Evolutionary conservation across 2,113 vertebrate genomes (phyloP).

Genomic region (Pelecanus crispus): DNA sequence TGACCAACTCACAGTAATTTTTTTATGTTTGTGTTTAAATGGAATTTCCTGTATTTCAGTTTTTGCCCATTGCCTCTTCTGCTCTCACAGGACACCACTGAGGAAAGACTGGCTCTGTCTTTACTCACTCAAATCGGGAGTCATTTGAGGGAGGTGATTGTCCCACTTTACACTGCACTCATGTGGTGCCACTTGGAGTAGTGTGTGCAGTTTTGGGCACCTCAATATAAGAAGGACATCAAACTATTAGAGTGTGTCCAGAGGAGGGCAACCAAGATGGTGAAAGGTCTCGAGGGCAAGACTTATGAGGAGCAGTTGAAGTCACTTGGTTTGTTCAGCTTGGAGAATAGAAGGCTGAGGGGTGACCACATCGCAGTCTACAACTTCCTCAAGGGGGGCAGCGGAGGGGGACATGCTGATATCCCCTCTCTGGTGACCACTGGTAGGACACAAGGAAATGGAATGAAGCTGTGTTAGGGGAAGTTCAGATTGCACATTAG

Average conservation of each 20-base stretch:
- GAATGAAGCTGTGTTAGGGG: not conserved
- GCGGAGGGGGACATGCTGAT: not conserved
- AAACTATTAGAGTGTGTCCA: not conserved
- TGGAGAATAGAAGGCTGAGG: not conserved
- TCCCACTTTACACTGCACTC: not conserved
- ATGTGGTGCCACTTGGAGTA: accelerated
- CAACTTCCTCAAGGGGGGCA: not conserved
- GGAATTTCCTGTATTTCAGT: not conserved
- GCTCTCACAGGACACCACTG: not conserved
- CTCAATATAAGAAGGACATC: not conserved
- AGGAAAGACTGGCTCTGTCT: not conserved
- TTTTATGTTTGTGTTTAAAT: not conserved
- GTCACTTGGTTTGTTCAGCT: not conserved
- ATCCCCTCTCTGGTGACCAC: not conserved
- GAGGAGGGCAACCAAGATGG: not conserved
- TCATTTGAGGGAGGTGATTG: not conserved
- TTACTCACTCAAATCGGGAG: not conserved
- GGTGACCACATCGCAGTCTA: not conserved
- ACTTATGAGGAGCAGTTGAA: not conserved
- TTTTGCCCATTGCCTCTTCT: not conserved
- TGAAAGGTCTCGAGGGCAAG: not conserved
- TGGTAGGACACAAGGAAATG: not conserved
- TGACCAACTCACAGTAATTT: not conserved
- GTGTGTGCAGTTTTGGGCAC: not conserved
- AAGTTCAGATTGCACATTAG: not conserved